Evolutionary conservation across 2,888 invertebrate species (phyloP).

Genomic region (Podotricha telesiphe): DNA sequence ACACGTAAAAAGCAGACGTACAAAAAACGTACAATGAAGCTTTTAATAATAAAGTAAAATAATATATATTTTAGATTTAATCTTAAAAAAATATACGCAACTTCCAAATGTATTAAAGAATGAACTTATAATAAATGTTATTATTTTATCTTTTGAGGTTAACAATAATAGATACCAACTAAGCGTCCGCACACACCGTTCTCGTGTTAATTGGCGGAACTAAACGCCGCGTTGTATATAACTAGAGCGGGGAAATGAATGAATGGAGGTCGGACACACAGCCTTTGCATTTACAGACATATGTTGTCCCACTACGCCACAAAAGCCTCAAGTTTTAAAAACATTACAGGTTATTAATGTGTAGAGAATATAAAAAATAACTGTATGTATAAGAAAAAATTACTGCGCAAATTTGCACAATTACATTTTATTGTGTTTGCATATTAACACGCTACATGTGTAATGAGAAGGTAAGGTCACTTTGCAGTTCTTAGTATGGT

Average conservation of each 20-base stretch:
- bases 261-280: too few relatives aligned
- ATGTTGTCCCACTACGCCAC: background rate
- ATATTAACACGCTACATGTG: constrained; percentile 14
- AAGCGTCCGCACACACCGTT: too few relatives aligned
- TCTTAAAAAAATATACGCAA: background rate
- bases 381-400: background rate
- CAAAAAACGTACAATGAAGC: background rate
- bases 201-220: too few relatives aligned
- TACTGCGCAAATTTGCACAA: constrained; percentile 10
- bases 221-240: too few relatives aligned
- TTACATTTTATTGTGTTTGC: constrained; percentile 12
- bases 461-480: constrained; percentile 2
- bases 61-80: background rate
- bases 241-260: too few relatives aligned
- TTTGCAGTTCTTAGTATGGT: background rate
- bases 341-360: background rate
- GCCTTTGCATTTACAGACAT: too few relatives aligned
- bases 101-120: background rate
- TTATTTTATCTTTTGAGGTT: background rate
- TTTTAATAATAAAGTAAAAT: background rate
- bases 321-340: background rate
- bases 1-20: background rate
- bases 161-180: too few relatives aligned
- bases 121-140: background rate
- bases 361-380: background rate